Evolutionary conservation across 2,797 vertebrate species (phyloP).

Genomic region (Pipistrellus nathusii): DNA sequence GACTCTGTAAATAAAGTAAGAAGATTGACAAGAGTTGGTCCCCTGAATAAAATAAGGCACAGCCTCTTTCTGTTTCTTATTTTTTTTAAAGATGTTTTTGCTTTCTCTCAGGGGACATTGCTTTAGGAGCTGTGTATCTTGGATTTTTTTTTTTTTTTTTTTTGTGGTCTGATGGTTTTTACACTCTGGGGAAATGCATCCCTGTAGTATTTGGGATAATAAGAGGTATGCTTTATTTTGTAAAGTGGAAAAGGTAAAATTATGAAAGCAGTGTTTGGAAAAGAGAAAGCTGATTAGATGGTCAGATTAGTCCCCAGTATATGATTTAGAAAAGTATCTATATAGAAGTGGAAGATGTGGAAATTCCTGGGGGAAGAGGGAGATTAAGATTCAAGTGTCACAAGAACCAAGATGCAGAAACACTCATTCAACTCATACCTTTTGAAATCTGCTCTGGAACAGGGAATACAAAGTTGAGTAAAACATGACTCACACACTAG

Average conservation of each 20-base stretch:
- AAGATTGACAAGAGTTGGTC: neutral
- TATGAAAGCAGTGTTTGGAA: neutral
- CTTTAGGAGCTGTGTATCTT: neutral
- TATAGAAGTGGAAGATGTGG: neutral
- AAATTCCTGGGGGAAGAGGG: neutral
- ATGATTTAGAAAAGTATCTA: neutral
- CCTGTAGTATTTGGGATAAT: neutral
- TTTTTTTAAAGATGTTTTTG: neutral
- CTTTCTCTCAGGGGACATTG: neutral
- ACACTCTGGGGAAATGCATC: neutral
- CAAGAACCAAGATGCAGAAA: neutral
- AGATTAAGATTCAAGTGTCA: neutral
- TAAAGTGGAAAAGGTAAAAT: slow-evolving; percentile 19
- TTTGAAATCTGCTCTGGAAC: neutral
- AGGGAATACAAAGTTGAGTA: neutral
- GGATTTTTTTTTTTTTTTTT: neutral
- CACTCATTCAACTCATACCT: neutral
- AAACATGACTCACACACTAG: neutral
- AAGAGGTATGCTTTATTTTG: neutral
- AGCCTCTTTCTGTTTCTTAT: neutral
- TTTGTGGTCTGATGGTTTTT: neutral
- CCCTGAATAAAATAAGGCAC: neutral
- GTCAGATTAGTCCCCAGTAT: neutral
- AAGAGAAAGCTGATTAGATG: neutral
- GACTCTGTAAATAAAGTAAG: neutral